These are phyloP conservation scores for Atherinosoma microstoma DNA, from an alignment of 2,797 vertebrate genomes.

Conservation along the genomic window DNA sequence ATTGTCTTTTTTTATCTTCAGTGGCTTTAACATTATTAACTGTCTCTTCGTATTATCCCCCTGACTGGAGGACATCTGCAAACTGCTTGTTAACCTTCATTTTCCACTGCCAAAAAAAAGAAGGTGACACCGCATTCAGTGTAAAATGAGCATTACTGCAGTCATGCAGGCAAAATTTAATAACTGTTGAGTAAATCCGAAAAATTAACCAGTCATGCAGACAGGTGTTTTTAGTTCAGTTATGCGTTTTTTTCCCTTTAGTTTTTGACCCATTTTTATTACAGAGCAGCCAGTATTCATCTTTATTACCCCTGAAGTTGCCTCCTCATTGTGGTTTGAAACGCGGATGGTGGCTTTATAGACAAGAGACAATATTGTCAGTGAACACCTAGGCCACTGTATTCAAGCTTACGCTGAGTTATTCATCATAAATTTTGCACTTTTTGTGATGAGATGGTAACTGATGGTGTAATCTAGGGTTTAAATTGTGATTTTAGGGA, in stretches of 20 bases:
- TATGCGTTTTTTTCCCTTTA: neutral
- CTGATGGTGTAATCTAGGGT: neutral
- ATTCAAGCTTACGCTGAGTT: neutral
- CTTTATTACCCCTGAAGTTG: neutral
- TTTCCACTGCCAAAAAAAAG: conserved; percentile 7
- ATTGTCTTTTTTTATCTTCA: neutral
- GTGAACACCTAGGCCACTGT: conserved; percentile 18
- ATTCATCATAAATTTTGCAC: conserved; percentile 5
- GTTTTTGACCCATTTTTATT: conserved; percentile 7
- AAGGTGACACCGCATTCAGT: conserved; percentile 2
- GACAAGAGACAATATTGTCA: neutral
- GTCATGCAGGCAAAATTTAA: conserved; percentile 35
- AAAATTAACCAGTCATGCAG: conserved; percentile 49
- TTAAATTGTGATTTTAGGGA: conserved; percentile 3
- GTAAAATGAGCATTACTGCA: conserved; percentile 26
- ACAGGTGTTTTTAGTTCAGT: neutral
- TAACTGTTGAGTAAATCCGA: conserved; percentile 39
- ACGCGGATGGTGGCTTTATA: conserved; percentile 4
- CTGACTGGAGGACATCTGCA: neutral
- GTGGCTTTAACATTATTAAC: conserved; percentile 10
- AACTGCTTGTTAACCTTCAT: conserved; percentile 17
- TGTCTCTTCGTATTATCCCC: conserved; percentile 3
- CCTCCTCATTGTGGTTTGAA: conserved; percentile 12
- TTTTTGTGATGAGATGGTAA: conserved; percentile 23
- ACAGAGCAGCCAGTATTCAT: neutral